Conservation (phyloP, 1,140 invertebrate species). For the Colletes gigas region DNA sequence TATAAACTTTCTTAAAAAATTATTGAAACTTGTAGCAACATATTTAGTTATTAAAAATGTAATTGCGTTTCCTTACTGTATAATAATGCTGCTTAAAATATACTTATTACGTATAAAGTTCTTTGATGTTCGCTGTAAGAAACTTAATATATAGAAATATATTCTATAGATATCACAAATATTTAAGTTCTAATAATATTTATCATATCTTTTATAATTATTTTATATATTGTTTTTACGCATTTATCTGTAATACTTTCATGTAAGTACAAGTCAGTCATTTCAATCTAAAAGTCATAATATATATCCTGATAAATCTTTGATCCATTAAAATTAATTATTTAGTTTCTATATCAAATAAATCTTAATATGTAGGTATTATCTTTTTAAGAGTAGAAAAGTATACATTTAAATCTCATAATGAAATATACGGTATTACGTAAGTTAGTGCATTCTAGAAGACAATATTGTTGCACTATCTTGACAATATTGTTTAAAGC, state of each 20-base stretch:
- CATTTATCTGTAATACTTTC: background rate
- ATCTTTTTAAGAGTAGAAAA: constrained; percentile 11
- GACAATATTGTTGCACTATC: constrained; percentile 35
- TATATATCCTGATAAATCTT: background rate
- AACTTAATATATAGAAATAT: background rate
- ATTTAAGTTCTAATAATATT: background rate
- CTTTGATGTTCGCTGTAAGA: background rate
- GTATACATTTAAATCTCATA: background rate
- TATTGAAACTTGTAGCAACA: background rate
- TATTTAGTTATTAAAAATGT: background rate
- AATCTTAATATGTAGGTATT: background rate
- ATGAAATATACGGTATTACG: background rate
- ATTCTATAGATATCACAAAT: background rate
- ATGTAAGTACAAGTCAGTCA: background rate
- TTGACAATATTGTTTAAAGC: constrained; percentile 56
- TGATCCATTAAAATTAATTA: background rate
- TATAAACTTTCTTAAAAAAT: constrained; percentile 1
- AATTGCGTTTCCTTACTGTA: background rate
- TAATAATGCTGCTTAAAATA: background rate
- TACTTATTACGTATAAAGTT: background rate
- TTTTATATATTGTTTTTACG: background rate
- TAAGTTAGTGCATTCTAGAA: background rate
- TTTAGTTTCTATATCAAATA: background rate
- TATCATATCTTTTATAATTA: background rate
- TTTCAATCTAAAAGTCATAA: background rate